Evolutionary conservation across 1,140 invertebrate species (phyloP), one percentile per base, ranked within the genome.

Genomic region (Lepidurus apus): DNA sequence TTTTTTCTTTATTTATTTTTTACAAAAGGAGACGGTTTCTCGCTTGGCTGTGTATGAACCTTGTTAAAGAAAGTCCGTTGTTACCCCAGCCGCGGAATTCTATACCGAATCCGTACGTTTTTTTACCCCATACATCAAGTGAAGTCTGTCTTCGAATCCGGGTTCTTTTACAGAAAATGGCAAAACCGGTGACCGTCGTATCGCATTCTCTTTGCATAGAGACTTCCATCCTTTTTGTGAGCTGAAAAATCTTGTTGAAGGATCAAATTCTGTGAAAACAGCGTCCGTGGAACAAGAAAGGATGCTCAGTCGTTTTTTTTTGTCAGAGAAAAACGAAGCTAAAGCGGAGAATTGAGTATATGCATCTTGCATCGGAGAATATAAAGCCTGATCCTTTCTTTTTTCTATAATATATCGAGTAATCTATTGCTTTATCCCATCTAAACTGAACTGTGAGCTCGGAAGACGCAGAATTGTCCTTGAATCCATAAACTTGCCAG

Each of bases 141-240:
- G 53, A 17, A 13, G 21, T 3, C 17, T n/a, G 53, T 9, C 21
- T 7, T 17, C 10, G 45, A 47, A 47, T 34, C 34, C 34, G 2
- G 34, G 34, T 34, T 34, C 34, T 34, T 26, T 34, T 34, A 34
- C 34, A 34, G 34, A 47, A 47, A 47, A 47, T 47, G 8, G 53
- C 3, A 21, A 21, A 65, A 65, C 21, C 17, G 9, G 9, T 65
- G 53, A 17, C 53, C 8, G 53, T 17, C 53, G 17, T 65, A 65
- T 65, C 53, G 53, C 53, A 65, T 65, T 65, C 21, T 65, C 17
- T 65, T 65, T 65, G 53, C 53, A 65, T 65, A 17, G 10, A 65
- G 21, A 65, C 53, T 65, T 21, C 17, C 53, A 2, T 17, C 21
- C 53, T 7, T 7, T 21, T 7, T 21, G 53, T 1, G 21, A 9